Evolutionary conservation across 2,113 vertebrate genomes (phyloP).

Genomic region (Macrotis lagotis): DNA sequence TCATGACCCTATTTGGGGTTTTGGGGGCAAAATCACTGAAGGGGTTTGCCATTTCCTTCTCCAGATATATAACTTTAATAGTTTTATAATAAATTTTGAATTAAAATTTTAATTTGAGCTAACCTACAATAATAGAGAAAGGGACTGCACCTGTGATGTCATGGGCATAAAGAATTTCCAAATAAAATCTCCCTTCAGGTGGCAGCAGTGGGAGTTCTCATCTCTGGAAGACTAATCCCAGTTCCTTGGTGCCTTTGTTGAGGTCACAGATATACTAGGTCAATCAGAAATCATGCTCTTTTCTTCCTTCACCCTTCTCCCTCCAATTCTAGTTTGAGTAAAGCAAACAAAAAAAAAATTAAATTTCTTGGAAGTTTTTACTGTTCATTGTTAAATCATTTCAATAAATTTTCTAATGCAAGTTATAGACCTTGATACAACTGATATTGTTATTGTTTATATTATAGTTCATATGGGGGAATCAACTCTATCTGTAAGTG

Average conservation of each 20-base stretch:
- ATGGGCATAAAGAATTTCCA: not conserved
- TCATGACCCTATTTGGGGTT: not conserved
- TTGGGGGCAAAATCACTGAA: not conserved
- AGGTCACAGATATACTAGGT: constrained; percentile 90
- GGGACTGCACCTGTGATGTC: not conserved
- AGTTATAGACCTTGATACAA: not conserved
- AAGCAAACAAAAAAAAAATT: not conserved
- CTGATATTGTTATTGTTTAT: not conserved
- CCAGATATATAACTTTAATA: not conserved
- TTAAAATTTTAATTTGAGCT: not conserved
- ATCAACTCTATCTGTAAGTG: constrained; percentile 6
- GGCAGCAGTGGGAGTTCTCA: constrained; percentile 86
- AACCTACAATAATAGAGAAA: not conserved
- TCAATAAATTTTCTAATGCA: constrained; percentile 14
- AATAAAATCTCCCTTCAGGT: constrained; percentile 19
- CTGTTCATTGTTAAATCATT: not conserved
- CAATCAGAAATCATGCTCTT: not conserved
- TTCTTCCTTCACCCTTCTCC: no score
- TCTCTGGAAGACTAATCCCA: constrained; percentile 90
- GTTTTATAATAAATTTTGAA: not conserved
- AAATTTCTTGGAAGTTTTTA: not conserved
- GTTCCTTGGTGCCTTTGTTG: constrained; percentile 93
- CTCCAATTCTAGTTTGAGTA: constrained; percentile 28
- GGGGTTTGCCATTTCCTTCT: not conserved
- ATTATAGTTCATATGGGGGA: not conserved